phyloP scores from a whole-genome alignment of 2,113 vertebrate species.

The Macrotis lagotis region DNA sequence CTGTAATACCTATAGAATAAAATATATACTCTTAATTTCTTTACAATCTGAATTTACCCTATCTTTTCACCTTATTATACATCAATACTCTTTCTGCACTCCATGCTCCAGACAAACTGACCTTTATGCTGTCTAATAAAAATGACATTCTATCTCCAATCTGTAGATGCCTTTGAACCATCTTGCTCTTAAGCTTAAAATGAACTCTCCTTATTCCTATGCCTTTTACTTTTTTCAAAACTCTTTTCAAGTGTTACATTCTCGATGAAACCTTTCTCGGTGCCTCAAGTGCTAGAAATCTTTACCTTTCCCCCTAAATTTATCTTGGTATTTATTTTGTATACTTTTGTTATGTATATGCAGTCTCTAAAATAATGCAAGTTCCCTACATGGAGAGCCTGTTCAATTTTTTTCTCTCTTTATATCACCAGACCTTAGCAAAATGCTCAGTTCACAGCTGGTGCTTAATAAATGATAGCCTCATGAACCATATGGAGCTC shows the following conservation, averaged over 20 bases:
- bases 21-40: background rate
- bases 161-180: background rate
- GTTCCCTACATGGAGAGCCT: too few species aligned
- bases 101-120: background rate
- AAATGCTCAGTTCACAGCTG: background rate
- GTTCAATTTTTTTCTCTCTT: too few species aligned
- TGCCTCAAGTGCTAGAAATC: background rate
- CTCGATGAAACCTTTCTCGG: background rate
- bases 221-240: background rate
- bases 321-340: background rate
- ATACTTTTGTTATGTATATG: background rate
- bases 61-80: background rate
- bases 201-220: fast-evolving
- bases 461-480: background rate
- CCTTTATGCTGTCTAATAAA: background rate
- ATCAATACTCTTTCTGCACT: background rate
- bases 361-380: background rate
- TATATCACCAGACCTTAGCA: too few species aligned
- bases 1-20: background rate
- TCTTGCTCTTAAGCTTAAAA: background rate
- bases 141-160: too few species aligned
- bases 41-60: background rate
- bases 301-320: background rate
- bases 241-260: background rate
- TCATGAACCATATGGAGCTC: background rate